Evolutionary conservation across 2,113 vertebrate species (phyloP).

Genomic region (Lichenostomus cassidix): DNA sequence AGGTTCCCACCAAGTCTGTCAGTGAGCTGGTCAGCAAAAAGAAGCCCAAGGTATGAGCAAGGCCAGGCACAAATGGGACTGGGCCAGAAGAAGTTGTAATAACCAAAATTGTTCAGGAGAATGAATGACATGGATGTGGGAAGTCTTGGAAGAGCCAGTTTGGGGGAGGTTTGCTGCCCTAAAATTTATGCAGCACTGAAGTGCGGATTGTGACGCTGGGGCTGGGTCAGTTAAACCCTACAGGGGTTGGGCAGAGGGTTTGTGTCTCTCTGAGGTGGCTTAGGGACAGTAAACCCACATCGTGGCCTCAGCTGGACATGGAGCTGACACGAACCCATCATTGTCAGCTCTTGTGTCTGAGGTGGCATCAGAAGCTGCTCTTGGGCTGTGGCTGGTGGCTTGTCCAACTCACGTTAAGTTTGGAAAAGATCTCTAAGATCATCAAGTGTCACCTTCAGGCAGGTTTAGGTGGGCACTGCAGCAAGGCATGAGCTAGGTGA

Average conservation of each 20-base stretch:
- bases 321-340: not conserved
- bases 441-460: accelerated
- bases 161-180: not conserved
- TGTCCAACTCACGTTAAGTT: accelerated
- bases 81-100: accelerated
- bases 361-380: too few relatives aligned
- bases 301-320: accelerated
- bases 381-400: not conserved
- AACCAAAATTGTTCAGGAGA: accelerated
- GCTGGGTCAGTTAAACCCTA: accelerated
- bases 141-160: not conserved
- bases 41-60: slow-evolving; percentile 85
- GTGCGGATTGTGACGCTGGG: accelerated
- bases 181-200: accelerated
- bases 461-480: accelerated
- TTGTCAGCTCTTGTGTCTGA: not conserved
- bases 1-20: slow-evolving; percentile 88
- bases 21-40: slow-evolving; percentile 86
- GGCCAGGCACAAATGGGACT: accelerated
- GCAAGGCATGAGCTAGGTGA: accelerated
- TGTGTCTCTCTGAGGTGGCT: not conserved
- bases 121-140: accelerated
- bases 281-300: accelerated
- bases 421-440: accelerated
- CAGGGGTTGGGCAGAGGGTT: accelerated